Percentiles rank a stretch among this genome's conserved stretches.
These are phyloP conservation scores for Nannobrachium achirus DNA, from an alignment of 2,113 vertebrate species.

Conservation along the genomic window DNA sequence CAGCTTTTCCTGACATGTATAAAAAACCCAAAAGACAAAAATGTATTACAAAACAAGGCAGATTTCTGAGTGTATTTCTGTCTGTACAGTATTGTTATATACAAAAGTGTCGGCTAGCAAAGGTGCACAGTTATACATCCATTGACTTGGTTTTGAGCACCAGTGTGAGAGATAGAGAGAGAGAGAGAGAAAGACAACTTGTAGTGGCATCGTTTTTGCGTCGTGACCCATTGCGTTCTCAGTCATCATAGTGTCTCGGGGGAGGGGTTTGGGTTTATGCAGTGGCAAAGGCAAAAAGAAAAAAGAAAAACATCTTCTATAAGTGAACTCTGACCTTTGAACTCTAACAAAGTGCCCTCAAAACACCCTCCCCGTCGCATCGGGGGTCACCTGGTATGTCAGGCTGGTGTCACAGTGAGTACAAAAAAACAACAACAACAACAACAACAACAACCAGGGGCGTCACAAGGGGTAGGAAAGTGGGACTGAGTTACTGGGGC, in stretches of 20 bases:
- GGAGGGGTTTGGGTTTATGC: constrained; percentile 46
- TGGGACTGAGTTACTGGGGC: too few species aligned
- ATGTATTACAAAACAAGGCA: constrained; percentile 91
- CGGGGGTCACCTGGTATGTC: constrained; percentile 58
- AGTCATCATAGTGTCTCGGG: constrained; percentile 61
- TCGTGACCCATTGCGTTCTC: constrained; percentile 56
- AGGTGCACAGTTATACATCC: constrained; percentile 89
- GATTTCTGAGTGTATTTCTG: constrained; percentile 84
- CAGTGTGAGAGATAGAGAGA: constrained; percentile 81
- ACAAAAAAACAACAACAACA: constrained; percentile 57
- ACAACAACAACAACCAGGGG: constrained; percentile 14
- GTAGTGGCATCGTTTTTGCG: constrained; percentile 67
- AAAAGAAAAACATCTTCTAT: constrained; percentile 52
- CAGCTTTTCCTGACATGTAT: constrained; percentile 85
- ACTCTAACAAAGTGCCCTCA: constrained; percentile 72
- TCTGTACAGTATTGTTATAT: constrained; percentile 89
- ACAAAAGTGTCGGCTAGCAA: constrained; percentile 90
- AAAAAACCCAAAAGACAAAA: constrained; percentile 84
- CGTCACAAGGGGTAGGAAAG: too few species aligned
- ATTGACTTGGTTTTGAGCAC: constrained; percentile 90
- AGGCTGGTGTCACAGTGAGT: constrained; percentile 80
- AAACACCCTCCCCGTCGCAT: constrained; percentile 52
- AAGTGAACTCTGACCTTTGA: constrained; percentile 48
- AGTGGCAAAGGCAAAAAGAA: constrained; percentile 70
- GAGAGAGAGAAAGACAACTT: constrained; percentile 54